These are phyloP conservation scores for Protodeltote pygarga DNA, from an alignment of 2,888 invertebrate species.

Conservation along the genomic window DNA sequence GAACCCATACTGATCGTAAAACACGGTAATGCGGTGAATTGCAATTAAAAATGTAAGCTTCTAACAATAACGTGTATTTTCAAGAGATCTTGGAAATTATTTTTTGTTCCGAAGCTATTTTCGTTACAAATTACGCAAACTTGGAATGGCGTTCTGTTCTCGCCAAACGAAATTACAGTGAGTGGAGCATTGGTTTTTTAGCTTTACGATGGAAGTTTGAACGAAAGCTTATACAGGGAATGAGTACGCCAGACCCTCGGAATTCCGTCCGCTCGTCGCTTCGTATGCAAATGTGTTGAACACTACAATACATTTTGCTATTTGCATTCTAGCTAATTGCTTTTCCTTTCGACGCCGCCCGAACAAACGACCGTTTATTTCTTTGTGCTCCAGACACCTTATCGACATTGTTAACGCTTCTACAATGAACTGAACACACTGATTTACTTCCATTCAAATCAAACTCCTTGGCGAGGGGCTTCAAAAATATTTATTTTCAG, in stretches of 20 bases:
- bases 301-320: constrained; percentile 78
- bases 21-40: constrained; percentile 40
- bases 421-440: constrained; percentile 39
- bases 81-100: constrained; percentile 17
- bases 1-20: constrained; percentile 51
- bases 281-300: constrained; percentile 78
- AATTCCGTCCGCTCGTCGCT: constrained; percentile 66
- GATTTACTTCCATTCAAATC: constrained; percentile 27
- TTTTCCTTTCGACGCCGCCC: constrained; percentile 74
- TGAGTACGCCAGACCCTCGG: constrained; percentile 59
- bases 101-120: constrained; percentile 33
- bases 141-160: constrained; percentile 32
- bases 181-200: constrained; percentile 60
- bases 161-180: constrained; percentile 36
- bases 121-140: constrained; percentile 41
- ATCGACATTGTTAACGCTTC: constrained; percentile 58
- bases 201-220: constrained; percentile 64
- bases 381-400: constrained; percentile 66
- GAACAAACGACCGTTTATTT: constrained; percentile 70
- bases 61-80: constrained; percentile 25
- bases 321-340: constrained; percentile 82
- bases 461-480: background rate
- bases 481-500: background rate
- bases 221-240: constrained; percentile 64
- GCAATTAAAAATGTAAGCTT: constrained; percentile 42